A percentile compares a stretch with the other conserved stretches of the same genome.
phyloP scores from a whole-genome alignment of 2,888 invertebrate genomes.

The Drosophila percnosoma region DNA sequence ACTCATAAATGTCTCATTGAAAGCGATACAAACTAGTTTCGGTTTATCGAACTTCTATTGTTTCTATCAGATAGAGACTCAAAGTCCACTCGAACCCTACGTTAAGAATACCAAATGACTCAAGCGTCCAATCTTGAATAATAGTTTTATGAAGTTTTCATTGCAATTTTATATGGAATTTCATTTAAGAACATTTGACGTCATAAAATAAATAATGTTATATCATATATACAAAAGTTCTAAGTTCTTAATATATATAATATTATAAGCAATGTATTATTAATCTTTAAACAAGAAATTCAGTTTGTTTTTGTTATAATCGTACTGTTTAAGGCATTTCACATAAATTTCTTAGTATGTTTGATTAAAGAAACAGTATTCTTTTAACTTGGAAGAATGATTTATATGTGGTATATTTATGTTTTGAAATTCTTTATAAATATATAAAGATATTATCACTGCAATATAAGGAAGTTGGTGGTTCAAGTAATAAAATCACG shows the following conservation, averaged over 20 bases:
- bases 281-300: background rate
- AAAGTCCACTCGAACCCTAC: constrained; percentile 25
- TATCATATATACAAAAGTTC: background rate
- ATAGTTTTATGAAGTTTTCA: background rate
- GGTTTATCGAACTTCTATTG: constrained; percentile 42
- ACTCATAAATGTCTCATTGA: constrained; percentile 46
- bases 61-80: constrained; percentile 9
- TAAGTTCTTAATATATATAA: too few species aligned
- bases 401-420: background rate
- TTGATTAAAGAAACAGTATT: background rate
- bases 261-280: background rate
- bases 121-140: constrained; percentile 10
- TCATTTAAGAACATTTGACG: background rate
- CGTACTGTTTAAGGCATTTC: background rate
- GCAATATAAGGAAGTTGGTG: background rate
- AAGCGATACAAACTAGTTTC: constrained; percentile 62
- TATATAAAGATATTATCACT: background rate
- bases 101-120: constrained; percentile 40
- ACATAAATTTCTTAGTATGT: background rate
- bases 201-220: background rate
- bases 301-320: background rate
- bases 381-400: background rate
- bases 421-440: background rate
- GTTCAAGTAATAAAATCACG: background rate
- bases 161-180: constrained; percentile 1